Evolutionary conservation across 2,888 invertebrate species (phyloP).

Genomic region (Nesidiocoris tenuis): DNA sequence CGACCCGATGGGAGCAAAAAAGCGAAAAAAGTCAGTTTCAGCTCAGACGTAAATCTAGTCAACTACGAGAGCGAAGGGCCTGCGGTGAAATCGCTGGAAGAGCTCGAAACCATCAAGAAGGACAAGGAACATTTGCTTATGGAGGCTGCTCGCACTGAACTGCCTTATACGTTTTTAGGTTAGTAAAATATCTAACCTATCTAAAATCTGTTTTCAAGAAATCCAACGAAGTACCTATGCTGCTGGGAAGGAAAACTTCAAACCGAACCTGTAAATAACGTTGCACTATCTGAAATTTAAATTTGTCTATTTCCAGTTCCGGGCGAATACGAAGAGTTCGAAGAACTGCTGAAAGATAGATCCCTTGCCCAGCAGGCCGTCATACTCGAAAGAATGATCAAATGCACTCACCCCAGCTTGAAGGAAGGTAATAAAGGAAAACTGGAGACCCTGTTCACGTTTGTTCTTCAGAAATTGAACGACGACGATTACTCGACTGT

Average conservation of each 20-base stretch:
- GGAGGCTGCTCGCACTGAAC: constrained; percentile 60
- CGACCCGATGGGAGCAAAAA: not conserved
- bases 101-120: constrained; percentile 44
- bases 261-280: no score
- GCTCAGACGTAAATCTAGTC: constrained; percentile 24
- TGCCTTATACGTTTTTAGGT: constrained; percentile 59
- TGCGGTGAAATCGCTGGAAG: constrained; percentile 25
- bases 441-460: constrained; percentile 70
- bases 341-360: constrained; percentile 63
- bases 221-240: no score
- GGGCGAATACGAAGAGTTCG: constrained; percentile 63
- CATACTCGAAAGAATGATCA: constrained; percentile 78
- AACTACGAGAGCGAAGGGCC: constrained; percentile 1
- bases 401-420: constrained; percentile 82
- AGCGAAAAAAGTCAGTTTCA: constrained; percentile 44
- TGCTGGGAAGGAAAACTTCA: no score
- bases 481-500: constrained; percentile 56
- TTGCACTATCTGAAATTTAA: not conserved
- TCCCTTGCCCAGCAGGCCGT: constrained; percentile 66
- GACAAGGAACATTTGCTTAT: constrained; percentile 56
- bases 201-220: not conserved
- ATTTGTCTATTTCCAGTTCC: constrained; percentile 59
- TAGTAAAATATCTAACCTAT: constrained; percentile 36
- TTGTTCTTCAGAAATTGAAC: constrained; percentile 74
- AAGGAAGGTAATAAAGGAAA: constrained; percentile 75